These are phyloP conservation scores for Ennomos erosarius DNA, from an alignment of 2,888 invertebrate genomes.

Conservation along the genomic window DNA sequence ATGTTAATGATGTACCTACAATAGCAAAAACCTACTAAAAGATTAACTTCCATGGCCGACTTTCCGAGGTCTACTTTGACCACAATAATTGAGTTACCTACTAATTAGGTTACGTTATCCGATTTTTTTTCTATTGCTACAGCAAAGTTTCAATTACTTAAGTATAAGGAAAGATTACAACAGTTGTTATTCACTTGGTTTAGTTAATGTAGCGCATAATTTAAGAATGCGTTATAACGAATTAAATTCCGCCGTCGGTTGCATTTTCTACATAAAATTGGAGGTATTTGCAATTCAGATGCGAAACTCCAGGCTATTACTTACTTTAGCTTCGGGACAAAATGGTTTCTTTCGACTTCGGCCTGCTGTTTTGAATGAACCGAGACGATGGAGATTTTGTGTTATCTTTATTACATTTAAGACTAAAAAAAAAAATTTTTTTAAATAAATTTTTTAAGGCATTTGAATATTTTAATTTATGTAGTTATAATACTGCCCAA, in stretches of 20 bases:
- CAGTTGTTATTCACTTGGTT: constrained; percentile 36
- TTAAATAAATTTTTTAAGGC: too few relatives aligned
- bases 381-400: constrained; percentile 23
- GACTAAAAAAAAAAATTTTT: too few relatives aligned
- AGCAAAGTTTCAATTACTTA: background rate
- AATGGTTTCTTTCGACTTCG: constrained; percentile 62
- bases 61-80: too few relatives aligned
- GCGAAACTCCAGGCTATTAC: constrained; percentile 57
- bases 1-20: too few relatives aligned
- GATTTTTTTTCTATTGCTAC: background rate
- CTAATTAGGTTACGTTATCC: too few relatives aligned
- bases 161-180: constrained; percentile 28
- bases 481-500: too few relatives aligned
- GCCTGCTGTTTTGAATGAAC: constrained; percentile 54
- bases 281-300: constrained; percentile 77
- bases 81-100: too few relatives aligned
- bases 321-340: constrained; percentile 59
- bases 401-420: constrained; percentile 26
- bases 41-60: too few relatives aligned
- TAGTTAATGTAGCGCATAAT: constrained; percentile 51
- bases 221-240: constrained; percentile 60
- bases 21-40: too few relatives aligned
- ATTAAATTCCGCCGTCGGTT: constrained; percentile 67
- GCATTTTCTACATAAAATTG: constrained; percentile 76
- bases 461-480: too few relatives aligned